A percentile compares a stretch with the other conserved stretches of the same genome.
These are phyloP conservation scores for Charadrius vociferus DNA, from an alignment of 2,113 vertebrate species.

Conservation along the genomic window DNA sequence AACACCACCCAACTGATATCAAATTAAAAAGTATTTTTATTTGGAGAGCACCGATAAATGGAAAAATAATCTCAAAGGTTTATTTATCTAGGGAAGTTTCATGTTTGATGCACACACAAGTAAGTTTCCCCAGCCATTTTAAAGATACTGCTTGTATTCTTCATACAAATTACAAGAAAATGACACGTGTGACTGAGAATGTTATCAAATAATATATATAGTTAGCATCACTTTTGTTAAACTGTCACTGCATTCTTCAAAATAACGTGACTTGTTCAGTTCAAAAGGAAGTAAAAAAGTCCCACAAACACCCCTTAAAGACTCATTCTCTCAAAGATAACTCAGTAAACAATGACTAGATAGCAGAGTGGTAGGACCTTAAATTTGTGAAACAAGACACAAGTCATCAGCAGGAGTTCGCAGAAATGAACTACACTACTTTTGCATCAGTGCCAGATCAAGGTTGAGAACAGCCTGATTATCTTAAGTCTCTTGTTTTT, in stretches of 20 bases:
- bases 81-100: constrained; percentile 53
- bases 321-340: background rate
- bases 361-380: background rate
- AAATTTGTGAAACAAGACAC: background rate
- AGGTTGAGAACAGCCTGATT: background rate
- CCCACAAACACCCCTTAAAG: background rate
- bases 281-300: background rate
- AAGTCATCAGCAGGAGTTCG: background rate
- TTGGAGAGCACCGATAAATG: constrained; percentile 62
- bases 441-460: background rate
- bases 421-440: background rate
- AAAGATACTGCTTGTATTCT: constrained; percentile 42
- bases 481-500: background rate
- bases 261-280: background rate
- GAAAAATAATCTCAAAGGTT: constrained; percentile 62
- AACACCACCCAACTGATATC: constrained; percentile 53
- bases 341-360: background rate
- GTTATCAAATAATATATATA: constrained; percentile 53
- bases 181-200: constrained; percentile 5
- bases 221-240: background rate
- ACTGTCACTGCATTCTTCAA: background rate
- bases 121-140: constrained; percentile 63
- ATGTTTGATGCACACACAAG: constrained; percentile 47
- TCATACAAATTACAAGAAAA: constrained; percentile 61
- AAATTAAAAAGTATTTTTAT: constrained; percentile 66